phyloP scores from a whole-genome alignment of 2,113 vertebrate species.

The Clarias magur region DNA sequence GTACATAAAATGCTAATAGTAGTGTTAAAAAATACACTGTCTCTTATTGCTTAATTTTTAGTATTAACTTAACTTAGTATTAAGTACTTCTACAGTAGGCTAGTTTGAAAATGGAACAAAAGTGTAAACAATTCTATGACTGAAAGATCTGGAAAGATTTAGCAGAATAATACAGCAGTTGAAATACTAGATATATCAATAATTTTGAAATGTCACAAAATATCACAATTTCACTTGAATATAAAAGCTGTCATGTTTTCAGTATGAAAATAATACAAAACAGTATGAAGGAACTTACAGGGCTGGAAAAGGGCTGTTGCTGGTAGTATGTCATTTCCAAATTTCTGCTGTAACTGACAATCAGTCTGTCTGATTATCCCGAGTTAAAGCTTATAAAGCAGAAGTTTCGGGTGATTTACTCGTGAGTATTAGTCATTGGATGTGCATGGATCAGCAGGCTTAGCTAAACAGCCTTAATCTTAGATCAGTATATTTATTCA shows the following conservation, averaged over 20 bases:
- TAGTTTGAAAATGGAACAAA: too few relatives aligned
- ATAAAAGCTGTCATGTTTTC: not conserved
- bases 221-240: not conserved
- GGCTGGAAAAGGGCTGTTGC: slow-evolving; percentile 56
- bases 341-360: not conserved
- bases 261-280: not conserved
- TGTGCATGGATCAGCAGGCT: not conserved
- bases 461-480: not conserved
- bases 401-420: not conserved
- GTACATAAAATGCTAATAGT: not conserved
- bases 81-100: too few relatives aligned
- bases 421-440: not conserved
- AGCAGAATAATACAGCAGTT: not conserved
- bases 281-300: slow-evolving; percentile 19
- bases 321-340: slow-evolving; percentile 53
- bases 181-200: not conserved
- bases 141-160: not conserved
- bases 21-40: not conserved
- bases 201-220: not conserved
- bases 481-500: not conserved
- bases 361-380: not conserved
- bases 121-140: too few relatives aligned
- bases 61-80: too few relatives aligned
- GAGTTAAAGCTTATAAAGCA: not conserved
- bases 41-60: too few relatives aligned